Evolutionary conservation across 2,888 invertebrate genomes (phyloP), one percentile per base, ranked within the genome.

Genomic region (Drosophila gaucha): DNA sequence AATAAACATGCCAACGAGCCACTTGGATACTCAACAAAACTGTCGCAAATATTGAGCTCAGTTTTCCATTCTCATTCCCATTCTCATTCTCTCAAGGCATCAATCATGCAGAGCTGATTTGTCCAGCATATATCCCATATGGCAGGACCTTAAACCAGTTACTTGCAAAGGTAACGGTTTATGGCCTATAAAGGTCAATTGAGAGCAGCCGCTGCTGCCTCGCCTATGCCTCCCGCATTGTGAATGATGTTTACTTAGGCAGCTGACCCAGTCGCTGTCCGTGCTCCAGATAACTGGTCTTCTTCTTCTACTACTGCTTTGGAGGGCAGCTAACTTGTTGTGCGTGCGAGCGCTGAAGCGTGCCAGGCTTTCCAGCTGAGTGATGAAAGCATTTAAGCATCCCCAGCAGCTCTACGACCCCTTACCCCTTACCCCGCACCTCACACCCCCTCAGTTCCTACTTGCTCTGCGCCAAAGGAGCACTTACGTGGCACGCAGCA

Each of bases 321-420:
- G 9, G 31, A n/a, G 22, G 46, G 20, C 20, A 46, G 12, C 46
- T 54, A 56, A 51, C 68, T 67, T 50, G 65, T 31, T 57, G 70
- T 80, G 87, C 89, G 85, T 86, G 89, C 63, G 64, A 68, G 43
- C 73, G 77, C 47, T 56, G 87, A 74, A 76, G 80, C 87, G 87
- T 88, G 89, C 74, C 68, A 41, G 65, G 54, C 86, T 74, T 83
- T 83, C 83, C 83, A 82, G 88, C 68, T 83, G 86, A 83, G 83
- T 85, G 83, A 83, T 83, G 89, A 83, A 83, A 83, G 86, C 83
- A 89, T 89, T 83, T 83, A 84, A 78, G 78, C 85, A 80, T 70
- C 54, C 72, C 58, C 52, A 46, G 55, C 59, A 70, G 55, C 54
- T 55, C 38, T 8, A 49, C 56, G 43, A 30, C 9, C 20, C 18